Evolutionary conservation across 2,888 invertebrate species (phyloP), one percentile per base, ranked within the genome.

Genomic region (Protonemura montana): DNA sequence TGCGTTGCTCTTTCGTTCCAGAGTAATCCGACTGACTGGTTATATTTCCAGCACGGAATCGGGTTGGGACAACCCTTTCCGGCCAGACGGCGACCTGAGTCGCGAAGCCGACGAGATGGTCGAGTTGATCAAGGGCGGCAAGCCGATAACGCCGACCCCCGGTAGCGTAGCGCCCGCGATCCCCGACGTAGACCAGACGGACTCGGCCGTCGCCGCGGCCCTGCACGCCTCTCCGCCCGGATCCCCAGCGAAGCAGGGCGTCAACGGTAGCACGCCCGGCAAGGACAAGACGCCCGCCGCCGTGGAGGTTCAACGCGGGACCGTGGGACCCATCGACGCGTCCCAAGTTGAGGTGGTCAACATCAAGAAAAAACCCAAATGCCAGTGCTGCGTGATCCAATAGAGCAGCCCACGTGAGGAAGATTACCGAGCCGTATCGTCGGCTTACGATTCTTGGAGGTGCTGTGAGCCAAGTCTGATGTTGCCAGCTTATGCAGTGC

Each of bases 61-160:
- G 91, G 98, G 98, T 89, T 97, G 98, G 96, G 98, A 99, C 92
- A 99, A 98, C 92, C 98, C 98, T 87, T 99, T 99, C 94, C 95
- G 98, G 91, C 98, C 98, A 35, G 98, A 98, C 90, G 98, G 98
- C 88, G 98, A 98, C 92, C 93, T 99, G 90, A 97, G 97, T 90
- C 94, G 96, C 89, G 97, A 98, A 92, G 98, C 98, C 30, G 98
- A 98, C 92, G 98, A 98, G 93, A 98, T 98, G 90, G 98, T 98
- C 88, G 97, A 98, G 90, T 94, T 97, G 92, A 98, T 98, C 91
- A 97, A 97, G 92, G 97, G 96, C 88, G 97, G 97, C 87, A 96
- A 96, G 91, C 97, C 97, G 86, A 96, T 97, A 90, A 96, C 96
- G 27, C 96, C 95, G 88, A 95, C 95, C 85, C 94, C 93, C 30